These are phyloP conservation scores for Apodemus sylvaticus DNA, from an alignment of 2,113 vertebrate genomes.

Conservation along the genomic window DNA sequence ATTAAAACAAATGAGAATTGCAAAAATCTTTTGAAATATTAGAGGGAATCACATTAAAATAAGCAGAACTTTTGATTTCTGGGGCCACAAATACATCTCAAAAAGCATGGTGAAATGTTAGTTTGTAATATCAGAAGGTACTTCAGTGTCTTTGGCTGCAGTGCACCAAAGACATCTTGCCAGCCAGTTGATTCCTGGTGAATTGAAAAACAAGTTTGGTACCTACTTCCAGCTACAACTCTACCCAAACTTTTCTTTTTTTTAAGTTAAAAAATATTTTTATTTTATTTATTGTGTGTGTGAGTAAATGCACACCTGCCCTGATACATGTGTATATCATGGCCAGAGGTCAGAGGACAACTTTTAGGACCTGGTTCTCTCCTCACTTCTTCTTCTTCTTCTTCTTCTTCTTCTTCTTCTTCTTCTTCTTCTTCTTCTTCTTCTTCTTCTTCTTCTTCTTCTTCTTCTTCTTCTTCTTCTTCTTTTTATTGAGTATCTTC, in stretches of 20 bases:
- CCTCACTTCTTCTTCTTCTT: too few relatives aligned
- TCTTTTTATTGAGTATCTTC: too few relatives aligned
- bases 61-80: constrained; percentile 38
- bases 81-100: background rate
- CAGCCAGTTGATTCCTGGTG: background rate
- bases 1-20: constrained; percentile 51
- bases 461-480: too few relatives aligned
- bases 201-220: background rate
- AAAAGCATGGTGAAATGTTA: background rate
- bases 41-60: constrained; percentile 53
- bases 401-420: too few relatives aligned
- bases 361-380: too few relatives aligned
- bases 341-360: too few relatives aligned
- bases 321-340: too few relatives aligned
- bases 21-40: constrained; percentile 65
- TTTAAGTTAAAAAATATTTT: too few relatives aligned
- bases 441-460: too few relatives aligned
- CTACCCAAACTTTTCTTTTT: background rate
- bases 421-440: too few relatives aligned
- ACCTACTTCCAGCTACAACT: accelerated
- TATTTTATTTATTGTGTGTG: too few relatives aligned
- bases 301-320: too few relatives aligned
- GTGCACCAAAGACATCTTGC: accelerated
- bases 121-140: background rate
- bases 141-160: background rate